phyloP scores from a whole-genome alignment of 2,113 vertebrate genomes.

The Merops nubicus region DNA sequence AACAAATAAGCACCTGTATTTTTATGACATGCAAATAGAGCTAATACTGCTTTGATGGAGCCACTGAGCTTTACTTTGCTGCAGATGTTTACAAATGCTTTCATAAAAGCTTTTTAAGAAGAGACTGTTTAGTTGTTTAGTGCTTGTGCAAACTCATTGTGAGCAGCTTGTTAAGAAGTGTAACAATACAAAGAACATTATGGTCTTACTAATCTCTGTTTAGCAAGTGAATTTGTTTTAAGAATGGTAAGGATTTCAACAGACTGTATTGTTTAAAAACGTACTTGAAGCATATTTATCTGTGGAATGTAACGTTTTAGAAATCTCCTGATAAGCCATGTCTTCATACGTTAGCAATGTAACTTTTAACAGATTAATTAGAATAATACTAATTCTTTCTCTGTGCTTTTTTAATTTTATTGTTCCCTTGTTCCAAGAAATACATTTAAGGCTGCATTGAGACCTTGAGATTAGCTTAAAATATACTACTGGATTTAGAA shows the following conservation, averaged over 20 bases:
- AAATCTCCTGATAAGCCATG: neutral
- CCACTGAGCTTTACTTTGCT: neutral
- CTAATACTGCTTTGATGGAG: neutral
- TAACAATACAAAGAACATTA: neutral
- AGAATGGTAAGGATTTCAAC: neutral
- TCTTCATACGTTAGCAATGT: neutral
- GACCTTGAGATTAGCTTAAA: neutral
- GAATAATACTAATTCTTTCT: neutral
- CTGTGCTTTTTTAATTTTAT: neutral
- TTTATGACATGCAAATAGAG: constrained; percentile 5
- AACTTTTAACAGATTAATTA: neutral
- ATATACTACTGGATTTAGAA: neutral
- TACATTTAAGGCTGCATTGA: neutral
- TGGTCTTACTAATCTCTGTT: neutral
- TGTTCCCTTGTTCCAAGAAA: neutral
- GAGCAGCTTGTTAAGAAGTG: neutral
- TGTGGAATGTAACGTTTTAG: neutral
- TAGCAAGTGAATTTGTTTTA: neutral
- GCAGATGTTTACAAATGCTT: constrained; percentile 27
- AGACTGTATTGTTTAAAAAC: neutral
- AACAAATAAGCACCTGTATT: neutral
- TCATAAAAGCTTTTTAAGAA: constrained; percentile 33
- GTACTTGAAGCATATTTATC: neutral
- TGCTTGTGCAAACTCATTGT: constrained; percentile 22
- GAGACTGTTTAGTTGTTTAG: constrained; percentile 6